phyloP scores from a whole-genome alignment of 1,140 invertebrate genomes.

The Berghia stephanieae region DNA sequence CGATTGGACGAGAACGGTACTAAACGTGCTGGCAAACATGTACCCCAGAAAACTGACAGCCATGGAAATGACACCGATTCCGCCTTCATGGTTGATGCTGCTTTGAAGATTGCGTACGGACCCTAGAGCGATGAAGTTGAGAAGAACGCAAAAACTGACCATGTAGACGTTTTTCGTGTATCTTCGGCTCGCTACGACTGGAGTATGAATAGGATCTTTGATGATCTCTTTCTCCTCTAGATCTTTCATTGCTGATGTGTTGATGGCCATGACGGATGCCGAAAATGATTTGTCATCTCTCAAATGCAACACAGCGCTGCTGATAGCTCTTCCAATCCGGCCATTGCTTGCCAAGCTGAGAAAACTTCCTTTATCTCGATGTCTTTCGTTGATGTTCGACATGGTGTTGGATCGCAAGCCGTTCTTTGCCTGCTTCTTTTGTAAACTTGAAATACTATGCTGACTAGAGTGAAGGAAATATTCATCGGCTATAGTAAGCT shows the following conservation, averaged over 20 bases:
- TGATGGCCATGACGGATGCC: too few species aligned
- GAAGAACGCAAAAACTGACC: slow-evolving; percentile 43
- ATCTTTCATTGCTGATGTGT: slow-evolving; percentile 8
- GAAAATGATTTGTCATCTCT: slow-evolving; percentile 22
- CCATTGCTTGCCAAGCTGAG: slow-evolving; percentile 21
- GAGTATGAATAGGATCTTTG: neutral
- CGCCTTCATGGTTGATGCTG: slow-evolving; percentile 52
- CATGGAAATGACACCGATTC: slow-evolving; percentile 50
- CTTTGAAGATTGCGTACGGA: slow-evolving; percentile 58
- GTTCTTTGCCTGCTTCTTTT: neutral
- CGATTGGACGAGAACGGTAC: slow-evolving; percentile 50
- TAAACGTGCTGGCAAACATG: slow-evolving; percentile 49
- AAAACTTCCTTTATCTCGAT: too few species aligned
- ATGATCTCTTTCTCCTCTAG: neutral
- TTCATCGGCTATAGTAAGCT: neutral
- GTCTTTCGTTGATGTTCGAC: slow-evolving; percentile 21
- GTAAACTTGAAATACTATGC: neutral
- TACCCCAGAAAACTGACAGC: slow-evolving; percentile 42
- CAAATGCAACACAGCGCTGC: slow-evolving; percentile 29
- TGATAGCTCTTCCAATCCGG: slow-evolving; percentile 21
- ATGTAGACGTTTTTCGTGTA: slow-evolving; percentile 44
- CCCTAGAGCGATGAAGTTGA: slow-evolving; percentile 47
- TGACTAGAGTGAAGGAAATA: slow-evolving; percentile 11
- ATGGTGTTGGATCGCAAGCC: slow-evolving; percentile 14
- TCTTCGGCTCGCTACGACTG: slow-evolving; percentile 22